Percentiles rank a stretch among this genome's conserved stretches.
Evolutionary conservation across 1,140 invertebrate genomes (phyloP).

Genomic region (Delia radicum): DNA sequence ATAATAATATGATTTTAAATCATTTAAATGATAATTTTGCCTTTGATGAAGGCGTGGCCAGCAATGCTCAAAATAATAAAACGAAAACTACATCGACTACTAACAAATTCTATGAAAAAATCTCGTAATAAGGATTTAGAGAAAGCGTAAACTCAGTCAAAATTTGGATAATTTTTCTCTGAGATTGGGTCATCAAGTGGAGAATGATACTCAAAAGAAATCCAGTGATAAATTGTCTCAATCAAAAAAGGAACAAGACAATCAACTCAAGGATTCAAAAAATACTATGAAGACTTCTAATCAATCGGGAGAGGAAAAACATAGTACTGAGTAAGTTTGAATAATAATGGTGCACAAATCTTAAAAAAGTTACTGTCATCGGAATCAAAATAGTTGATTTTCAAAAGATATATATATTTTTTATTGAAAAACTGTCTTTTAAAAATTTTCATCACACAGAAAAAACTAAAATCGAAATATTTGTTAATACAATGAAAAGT

Average conservation of each 20-base stretch:
- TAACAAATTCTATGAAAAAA: conserved; percentile 31
- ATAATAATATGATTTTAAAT: conserved; percentile 62
- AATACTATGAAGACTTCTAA: conserved; percentile 34
- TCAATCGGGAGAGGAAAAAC: conserved; percentile 52
- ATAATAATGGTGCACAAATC: not conserved
- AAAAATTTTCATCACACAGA: too few species aligned
- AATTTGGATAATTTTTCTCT: conserved; percentile 57
- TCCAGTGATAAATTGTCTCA: conserved; percentile 38
- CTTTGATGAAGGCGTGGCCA: conserved; percentile 31
- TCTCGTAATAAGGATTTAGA: conserved; percentile 49
- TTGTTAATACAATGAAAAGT: too few species aligned
- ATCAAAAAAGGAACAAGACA: conserved; percentile 34
- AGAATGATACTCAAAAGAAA: conserved; percentile 35
- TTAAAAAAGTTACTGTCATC: too few species aligned
- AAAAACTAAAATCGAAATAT: too few species aligned
- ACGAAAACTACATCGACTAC: not conserved
- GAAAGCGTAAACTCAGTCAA: conserved; percentile 55
- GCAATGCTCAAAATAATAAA: conserved; percentile 3
- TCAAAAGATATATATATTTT: too few species aligned
- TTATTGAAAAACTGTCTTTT: too few species aligned
- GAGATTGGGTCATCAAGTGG: conserved; percentile 62
- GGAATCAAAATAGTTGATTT: too few species aligned
- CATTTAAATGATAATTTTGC: conserved; percentile 61
- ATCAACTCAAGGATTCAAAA: conserved; percentile 29
- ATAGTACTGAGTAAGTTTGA: conserved; percentile 44